Evolutionary conservation across 2,113 vertebrate genomes (phyloP).

Genomic region (Pseudorectes ferrugineus): DNA sequence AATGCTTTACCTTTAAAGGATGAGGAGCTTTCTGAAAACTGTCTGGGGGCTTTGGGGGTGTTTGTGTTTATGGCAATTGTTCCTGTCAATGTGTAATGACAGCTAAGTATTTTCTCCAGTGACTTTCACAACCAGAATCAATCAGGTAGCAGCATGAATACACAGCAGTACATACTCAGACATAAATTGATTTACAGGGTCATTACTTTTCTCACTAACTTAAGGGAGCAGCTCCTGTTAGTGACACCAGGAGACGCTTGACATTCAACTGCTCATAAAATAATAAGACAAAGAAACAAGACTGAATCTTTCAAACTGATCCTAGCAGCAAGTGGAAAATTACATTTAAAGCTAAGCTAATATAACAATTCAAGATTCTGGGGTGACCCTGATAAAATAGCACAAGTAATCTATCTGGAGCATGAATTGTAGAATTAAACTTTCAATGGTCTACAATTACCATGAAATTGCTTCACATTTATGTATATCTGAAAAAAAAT

Average conservation of each 20-base stretch:
- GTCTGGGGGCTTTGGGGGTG: not conserved
- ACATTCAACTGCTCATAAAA: slow-evolving; percentile 27
- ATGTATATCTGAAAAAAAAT: not conserved
- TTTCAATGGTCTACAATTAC: not conserved
- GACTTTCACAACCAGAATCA: slow-evolving; percentile 28
- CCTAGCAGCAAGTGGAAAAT: not conserved
- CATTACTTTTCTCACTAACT: slow-evolving; percentile 33
- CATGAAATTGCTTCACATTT: not conserved
- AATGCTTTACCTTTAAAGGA: not conserved
- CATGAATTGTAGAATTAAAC: not conserved
- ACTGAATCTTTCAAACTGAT: not conserved
- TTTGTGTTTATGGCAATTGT: slow-evolving; percentile 11
- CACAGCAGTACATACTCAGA: not conserved
- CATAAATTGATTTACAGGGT: slow-evolving; percentile 35
- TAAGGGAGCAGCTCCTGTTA: slow-evolving; percentile 4
- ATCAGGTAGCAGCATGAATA: slow-evolving; percentile 27
- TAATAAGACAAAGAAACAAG: not conserved
- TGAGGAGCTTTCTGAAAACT: not conserved
- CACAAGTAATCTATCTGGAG: not conserved
- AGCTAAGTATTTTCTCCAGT: slow-evolving; percentile 24
- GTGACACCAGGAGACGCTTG: slow-evolving; percentile 7
- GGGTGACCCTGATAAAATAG: not conserved
- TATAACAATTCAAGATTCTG: not conserved
- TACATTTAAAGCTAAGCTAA: not conserved
- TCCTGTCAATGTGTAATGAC: not conserved